These are phyloP conservation scores for Minunthozetes semirufus DNA, from an alignment of 2,888 invertebrate genomes.

Conservation along the genomic window DNA sequence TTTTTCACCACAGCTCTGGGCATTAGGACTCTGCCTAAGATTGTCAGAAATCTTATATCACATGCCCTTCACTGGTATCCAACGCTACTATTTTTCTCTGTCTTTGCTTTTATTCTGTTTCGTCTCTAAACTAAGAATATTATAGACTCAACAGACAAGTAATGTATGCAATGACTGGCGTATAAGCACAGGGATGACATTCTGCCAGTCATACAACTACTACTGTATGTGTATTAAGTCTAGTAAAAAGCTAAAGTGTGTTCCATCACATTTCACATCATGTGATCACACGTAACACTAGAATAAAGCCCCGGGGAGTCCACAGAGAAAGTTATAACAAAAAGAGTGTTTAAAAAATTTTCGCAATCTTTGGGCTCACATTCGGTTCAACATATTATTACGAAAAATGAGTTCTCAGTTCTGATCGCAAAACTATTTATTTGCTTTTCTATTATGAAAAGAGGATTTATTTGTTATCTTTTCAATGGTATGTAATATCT, in stretches of 20 bases:
- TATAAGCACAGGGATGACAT: neutral
- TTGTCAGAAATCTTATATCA: slow-evolving; percentile 30
- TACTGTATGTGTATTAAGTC: neutral
- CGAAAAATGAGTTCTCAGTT: slow-evolving; percentile 31
- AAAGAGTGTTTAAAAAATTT: slow-evolving; percentile 20
- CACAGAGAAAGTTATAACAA: neutral
- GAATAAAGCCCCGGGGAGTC: slow-evolving; percentile 9
- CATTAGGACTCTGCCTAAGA: slow-evolving; percentile 17
- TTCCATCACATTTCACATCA: slow-evolving; percentile 8
- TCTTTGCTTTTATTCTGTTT: no score
- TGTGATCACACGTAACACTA: slow-evolving; percentile 1
- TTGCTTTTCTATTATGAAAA: slow-evolving; percentile 28
- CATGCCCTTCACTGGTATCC: neutral
- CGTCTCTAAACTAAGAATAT: no score
- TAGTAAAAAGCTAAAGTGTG: neutral
- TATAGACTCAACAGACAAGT: neutral
- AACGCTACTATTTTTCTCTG: neutral
- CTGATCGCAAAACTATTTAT: slow-evolving; percentile 21
- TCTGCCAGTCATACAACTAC: neutral
- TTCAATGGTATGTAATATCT: slow-evolving; percentile 14
- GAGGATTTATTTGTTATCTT: slow-evolving; percentile 32
- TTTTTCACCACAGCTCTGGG: slow-evolving; percentile 32
- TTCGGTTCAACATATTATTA: slow-evolving; percentile 18
- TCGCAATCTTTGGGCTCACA: neutral
- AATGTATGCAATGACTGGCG: neutral